Evolutionary conservation across 2,797 vertebrate genomes (phyloP), one percentile per base, ranked within the genome.

Genomic region (Pantherophis alleghaniensis): DNA sequence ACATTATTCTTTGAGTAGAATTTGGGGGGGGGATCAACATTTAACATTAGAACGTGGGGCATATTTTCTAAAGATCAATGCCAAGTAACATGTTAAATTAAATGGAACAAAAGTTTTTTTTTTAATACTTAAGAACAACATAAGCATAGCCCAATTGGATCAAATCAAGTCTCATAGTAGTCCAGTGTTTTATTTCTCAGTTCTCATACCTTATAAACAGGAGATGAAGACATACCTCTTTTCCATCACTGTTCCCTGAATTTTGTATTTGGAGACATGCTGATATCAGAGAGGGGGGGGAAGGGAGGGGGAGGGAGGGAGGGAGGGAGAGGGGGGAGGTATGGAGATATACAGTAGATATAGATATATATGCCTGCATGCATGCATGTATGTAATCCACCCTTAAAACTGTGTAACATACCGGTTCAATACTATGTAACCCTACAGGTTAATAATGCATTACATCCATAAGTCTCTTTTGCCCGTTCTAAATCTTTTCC

Each of bases 21-120:
- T 0, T 37, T 83, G 0, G 10, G 14, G 0, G 24, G 7, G 1
- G 32, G 1, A 20, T 87, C 55, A 4, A 12, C 0, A 14, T 7
- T 55, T 60, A 57, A 10, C 0, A 28, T 24, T 47, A 93, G 37
- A 88, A 57, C 20, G 37, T 59, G 56, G 57, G 32, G 32, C 56
- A 56, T 37, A 4, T 7, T 11, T 88, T 89, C 96, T 92, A 92
- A 94, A 89, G 89, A 94, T 0, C 7, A 93, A 24, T 59, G 83
- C 51, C 28, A 14, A n/a, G 2, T 42, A 86, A 60, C 91, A 94
- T 57, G 90, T 91, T 42, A 79, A 92, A 59, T 26, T 11, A 37
- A n/a, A 47, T 9, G 91, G 57, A 89, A 88, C 2, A 22, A 47
- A 18, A 42, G 90, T n/a, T 2, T 83, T 24, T 32, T 74, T 6